These are phyloP conservation scores for Malachius bipustulatus DNA, from an alignment of 2,888 invertebrate genomes.

Conservation along the genomic window DNA sequence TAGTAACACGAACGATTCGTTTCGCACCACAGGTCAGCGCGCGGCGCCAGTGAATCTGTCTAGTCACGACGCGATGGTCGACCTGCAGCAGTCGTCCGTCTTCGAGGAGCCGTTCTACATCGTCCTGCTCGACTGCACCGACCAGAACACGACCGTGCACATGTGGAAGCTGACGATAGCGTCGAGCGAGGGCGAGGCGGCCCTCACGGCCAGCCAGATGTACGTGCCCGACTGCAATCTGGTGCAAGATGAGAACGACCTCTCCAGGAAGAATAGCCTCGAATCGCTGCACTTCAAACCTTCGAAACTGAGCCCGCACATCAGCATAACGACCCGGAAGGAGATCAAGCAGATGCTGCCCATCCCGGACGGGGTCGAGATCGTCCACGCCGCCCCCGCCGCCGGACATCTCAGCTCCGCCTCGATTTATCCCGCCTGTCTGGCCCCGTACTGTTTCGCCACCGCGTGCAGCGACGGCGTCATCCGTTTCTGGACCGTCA, in stretches of 20 bases:
- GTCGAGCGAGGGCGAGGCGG: slow-evolving; percentile 42
- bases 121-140: slow-evolving; percentile 79
- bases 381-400: slow-evolving; percentile 86
- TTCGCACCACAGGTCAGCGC: slow-evolving; percentile 26
- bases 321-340: slow-evolving; percentile 80
- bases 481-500: slow-evolving; percentile 70
- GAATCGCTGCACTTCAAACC: slow-evolving; percentile 39
- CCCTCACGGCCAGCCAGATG: slow-evolving; percentile 57
- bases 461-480: slow-evolving; percentile 93
- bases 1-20: too few relatives aligned
- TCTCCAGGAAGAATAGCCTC: slow-evolving; percentile 34
- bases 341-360: slow-evolving; percentile 84
- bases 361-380: slow-evolving; percentile 80
- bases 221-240: slow-evolving; percentile 80
- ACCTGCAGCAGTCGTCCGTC: slow-evolving; percentile 69
- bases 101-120: slow-evolving; percentile 95
- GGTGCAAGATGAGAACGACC: slow-evolving; percentile 70
- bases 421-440: slow-evolving; percentile 97
- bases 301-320: slow-evolving; percentile 49
- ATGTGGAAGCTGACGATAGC: slow-evolving; percentile 94
- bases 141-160: slow-evolving; percentile 75
- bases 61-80: slow-evolving; percentile 77
- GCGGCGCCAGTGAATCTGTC: slow-evolving; percentile 30
- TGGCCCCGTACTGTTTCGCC: slow-evolving; percentile 91
- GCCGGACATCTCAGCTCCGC: slow-evolving; percentile 96